Evolutionary conservation across 2,797 vertebrate species (phyloP), one percentile per base, ranked within the genome.

Genomic region (Agapornis canus): DNA sequence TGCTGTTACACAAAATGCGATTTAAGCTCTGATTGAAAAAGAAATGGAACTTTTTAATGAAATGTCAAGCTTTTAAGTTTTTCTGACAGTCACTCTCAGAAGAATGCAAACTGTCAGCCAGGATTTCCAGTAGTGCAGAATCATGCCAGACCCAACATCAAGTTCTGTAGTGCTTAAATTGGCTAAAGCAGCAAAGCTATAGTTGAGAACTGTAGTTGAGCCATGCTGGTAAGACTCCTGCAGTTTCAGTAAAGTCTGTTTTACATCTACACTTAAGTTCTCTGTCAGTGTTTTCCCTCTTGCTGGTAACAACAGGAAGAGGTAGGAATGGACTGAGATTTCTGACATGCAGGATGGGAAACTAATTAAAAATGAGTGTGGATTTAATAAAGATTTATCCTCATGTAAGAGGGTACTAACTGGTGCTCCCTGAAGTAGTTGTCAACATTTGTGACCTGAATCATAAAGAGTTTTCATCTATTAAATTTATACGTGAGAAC

Each of bases 241-340:
- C 26, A 39, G 48, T 52, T 84, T n/a, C 60, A 87, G 11, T 73
- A 61, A 88, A 82, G 29, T 35, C 26, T 5, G 13, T 23, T 79
- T 35, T 64, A 14, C 0, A 1, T 37, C 9, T 12, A 10, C 5
- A 3, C 29, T 82, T 3, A 45, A 54, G 22, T 70, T 66, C 17
- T 82, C 16, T 86, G 48, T 39, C 11, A 13, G 2, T 40, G 22
- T 72, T 59, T 84, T 64, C 25, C 11, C 13, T 64, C 22, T 31
- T 60, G 3, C 19, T 68, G 8, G 45, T 45, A 32, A 20, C 11
- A 8, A n/a, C 40, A 72, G 29, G 21, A 69, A 57, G 45, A 61
- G 8, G 27, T 32, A 45, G 37, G 18, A 48, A 60, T 37, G n/a
- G 25, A 76, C 35, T 92, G 43, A 63, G 54, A n/a, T 57, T 69